phyloP scores from a whole-genome alignment of 1,140 invertebrate genomes.

The Coboldia fuscipes region DNA sequence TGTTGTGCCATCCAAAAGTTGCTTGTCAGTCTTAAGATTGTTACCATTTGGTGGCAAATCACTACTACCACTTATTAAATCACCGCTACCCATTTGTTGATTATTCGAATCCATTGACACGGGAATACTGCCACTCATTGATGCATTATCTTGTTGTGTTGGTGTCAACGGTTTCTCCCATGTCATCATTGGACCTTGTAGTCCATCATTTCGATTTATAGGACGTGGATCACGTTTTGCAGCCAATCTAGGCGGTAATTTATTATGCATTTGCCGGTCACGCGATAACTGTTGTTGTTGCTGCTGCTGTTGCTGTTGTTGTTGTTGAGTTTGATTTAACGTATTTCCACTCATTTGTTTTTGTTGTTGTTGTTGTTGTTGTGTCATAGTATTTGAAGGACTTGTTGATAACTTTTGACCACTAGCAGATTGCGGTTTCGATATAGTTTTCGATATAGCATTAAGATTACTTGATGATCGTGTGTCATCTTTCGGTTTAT shows the following conservation, averaged over 20 bases:
- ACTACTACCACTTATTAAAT: slow-evolving; percentile 13
- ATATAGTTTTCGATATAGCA: slow-evolving; percentile 6
- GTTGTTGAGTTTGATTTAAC: slow-evolving; percentile 2
- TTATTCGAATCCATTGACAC: neutral
- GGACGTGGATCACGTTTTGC: slow-evolving; percentile 40
- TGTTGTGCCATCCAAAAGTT: slow-evolving; percentile 43
- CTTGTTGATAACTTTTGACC: slow-evolving; percentile 5
- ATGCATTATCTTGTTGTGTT: slow-evolving; percentile 28
- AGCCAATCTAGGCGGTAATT: slow-evolving; percentile 50
- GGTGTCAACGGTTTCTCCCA: slow-evolving; percentile 67
- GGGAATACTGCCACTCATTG: neutral
- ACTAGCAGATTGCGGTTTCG: slow-evolving; percentile 8
- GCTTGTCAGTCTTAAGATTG: slow-evolving; percentile 7
- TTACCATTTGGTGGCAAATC: slow-evolving; percentile 1
- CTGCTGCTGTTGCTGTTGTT: slow-evolving; percentile 1
- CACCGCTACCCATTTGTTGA: neutral
- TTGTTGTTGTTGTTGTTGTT: neutral
- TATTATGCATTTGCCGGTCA: slow-evolving; percentile 2
- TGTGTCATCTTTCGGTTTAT: slow-evolving; percentile 2
- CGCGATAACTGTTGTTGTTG: slow-evolving; percentile 1
- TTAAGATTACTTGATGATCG: slow-evolving; percentile 1
- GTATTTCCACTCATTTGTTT: neutral
- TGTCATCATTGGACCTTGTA: slow-evolving; percentile 49
- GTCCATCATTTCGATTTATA: slow-evolving; percentile 25
- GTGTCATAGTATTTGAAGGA: neutral